These are phyloP conservation scores for Drosophila diplacantha DNA, from an alignment of 2,888 invertebrate genomes.

Conservation along the genomic window DNA sequence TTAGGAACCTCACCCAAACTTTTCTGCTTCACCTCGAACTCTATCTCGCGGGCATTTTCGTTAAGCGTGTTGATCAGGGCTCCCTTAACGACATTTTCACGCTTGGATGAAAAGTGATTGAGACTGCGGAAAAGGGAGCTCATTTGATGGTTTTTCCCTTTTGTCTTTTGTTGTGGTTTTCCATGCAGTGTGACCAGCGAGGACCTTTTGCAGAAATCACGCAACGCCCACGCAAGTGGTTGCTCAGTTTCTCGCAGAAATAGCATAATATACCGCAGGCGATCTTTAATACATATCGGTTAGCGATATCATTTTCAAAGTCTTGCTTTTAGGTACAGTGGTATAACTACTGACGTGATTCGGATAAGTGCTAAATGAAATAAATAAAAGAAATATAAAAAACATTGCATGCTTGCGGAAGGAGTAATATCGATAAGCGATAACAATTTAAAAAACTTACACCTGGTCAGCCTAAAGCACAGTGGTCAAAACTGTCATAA, in stretches of 20 bases:
- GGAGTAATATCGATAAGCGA: neutral
- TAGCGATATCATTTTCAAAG: neutral
- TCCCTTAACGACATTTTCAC: slow-evolving; percentile 76
- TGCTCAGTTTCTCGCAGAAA: neutral
- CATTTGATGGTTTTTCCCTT: slow-evolving; percentile 57
- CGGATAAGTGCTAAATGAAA: neutral
- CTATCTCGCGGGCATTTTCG: slow-evolving; percentile 88
- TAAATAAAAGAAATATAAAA: no score
- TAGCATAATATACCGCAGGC: neutral
- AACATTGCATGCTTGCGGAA: neutral
- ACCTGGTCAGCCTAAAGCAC: slow-evolving; percentile 11
- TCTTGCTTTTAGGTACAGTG: neutral
- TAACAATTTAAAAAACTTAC: neutral
- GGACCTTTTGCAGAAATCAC: neutral
- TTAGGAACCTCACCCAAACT: slow-evolving; percentile 60
- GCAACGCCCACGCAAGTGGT: neutral
- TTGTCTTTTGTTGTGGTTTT: slow-evolving; percentile 27
- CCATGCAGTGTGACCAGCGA: slow-evolving; percentile 12
- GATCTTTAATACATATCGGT: neutral
- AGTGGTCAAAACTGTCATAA: neutral
- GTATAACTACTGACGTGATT: neutral
- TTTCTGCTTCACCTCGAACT: slow-evolving; percentile 79
- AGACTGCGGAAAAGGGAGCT: slow-evolving; percentile 74
- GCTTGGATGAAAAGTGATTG: slow-evolving; percentile 70
- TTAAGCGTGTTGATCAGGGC: slow-evolving; percentile 81